Evolutionary conservation across 2,888 invertebrate genomes (phyloP).

Genomic region (Scaptomyza cyrtandrae): DNA sequence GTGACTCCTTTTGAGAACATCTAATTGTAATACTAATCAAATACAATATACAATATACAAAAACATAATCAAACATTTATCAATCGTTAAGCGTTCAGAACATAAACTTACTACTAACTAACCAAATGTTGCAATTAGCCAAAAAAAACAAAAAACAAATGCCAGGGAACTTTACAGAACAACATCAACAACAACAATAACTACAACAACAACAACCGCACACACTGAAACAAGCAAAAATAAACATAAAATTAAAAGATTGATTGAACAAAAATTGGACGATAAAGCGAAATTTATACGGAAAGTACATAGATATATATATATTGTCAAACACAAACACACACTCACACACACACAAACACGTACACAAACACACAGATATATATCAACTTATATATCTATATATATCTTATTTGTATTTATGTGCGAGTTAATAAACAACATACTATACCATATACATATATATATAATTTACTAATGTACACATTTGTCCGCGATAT

Average conservation of each 20-base stretch:
- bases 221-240: too few relatives aligned
- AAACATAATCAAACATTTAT: not conserved
- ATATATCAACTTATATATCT: constrained; percentile 22
- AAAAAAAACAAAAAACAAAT: not conserved
- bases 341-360: not conserved
- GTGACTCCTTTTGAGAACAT: constrained; percentile 64
- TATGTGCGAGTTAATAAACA: constrained; percentile 13
- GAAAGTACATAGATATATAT: not conserved
- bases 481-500: constrained; percentile 11
- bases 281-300: not conserved
- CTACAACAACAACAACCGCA: not conserved
- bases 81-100: constrained; percentile 8
- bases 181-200: not conserved
- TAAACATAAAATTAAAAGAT: not conserved
- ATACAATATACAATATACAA: not conserved
- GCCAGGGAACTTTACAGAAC: too few relatives aligned
- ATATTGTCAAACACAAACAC: not conserved
- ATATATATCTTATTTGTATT: constrained; percentile 23
- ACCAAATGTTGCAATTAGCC: constrained; percentile 58
- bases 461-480: constrained; percentile 17
- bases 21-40: constrained; percentile 12
- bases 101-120: constrained; percentile 20
- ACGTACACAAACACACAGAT: constrained; percentile 3
- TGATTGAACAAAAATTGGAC: not conserved
- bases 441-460: constrained; percentile 6